Base-by-base conservation (phyloP, 2,113 vertebrate species). In the Ahaetulla prasina region DNA sequence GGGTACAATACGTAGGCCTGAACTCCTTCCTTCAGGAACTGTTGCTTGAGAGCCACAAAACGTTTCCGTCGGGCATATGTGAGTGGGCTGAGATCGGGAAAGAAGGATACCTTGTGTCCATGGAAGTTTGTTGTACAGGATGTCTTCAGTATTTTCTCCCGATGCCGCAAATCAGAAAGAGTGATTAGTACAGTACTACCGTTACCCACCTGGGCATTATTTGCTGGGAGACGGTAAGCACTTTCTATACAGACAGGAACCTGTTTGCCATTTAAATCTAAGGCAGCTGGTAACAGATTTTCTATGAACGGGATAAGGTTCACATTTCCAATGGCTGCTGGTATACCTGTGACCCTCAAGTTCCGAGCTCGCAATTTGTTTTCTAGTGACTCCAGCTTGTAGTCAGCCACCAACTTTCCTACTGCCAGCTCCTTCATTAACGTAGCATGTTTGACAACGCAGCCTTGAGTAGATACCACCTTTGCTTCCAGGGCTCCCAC, bases 51-150 rank as follows among this genome's bases (percentile, higher is more conserved):
- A 3, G 14, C 63, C 53, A 88, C 0, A 18, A 91, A 91, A 91
- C 3, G 52, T 87, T 93, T 88, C 53, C 25, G 30, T n/a, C 55
- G 22, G 45, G 43, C 63, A 12, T 80, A 84, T 1, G 90, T 85
- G 45, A 47, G 52, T 57, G n/a, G 87, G n/a, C 92, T 89, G 63
- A 91, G 87, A 52, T 89, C 90, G 52, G 86, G 90, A 74, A 85
- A 93, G 92, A 25, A 93, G 63, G 68, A 57, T n/a, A 88, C 16
- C 86, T 85, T 35, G 49, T 84, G 23, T n/a, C 92, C 84, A 11
- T 54, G 2, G 39, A 90, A 57, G 10, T 57, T 16, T 22, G 43
- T 30, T 3, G 23, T 22, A 63, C 49, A 9, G 8, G 27, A 39
- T 25, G 60, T 35, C 84, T 85, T 85, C 12, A 91, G 60, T 2